Percentiles rank a stretch among this genome's conserved stretches.
Conservation (phyloP, 2,888 invertebrate species). For the Eristalis pertinax region DNA sequence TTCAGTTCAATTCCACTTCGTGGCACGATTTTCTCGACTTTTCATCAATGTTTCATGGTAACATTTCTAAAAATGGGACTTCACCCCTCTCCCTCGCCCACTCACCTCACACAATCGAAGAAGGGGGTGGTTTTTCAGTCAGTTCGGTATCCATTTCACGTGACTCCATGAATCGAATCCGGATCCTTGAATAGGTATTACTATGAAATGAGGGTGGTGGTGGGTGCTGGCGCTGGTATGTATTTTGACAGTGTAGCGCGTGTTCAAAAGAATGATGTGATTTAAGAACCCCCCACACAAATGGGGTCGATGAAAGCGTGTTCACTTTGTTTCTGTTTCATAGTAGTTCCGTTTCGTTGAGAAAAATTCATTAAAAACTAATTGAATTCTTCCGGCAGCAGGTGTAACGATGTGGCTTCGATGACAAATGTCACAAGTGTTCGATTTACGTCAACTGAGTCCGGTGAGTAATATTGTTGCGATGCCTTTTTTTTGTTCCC, state of each 20-base stretch:
- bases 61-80: conserved; percentile 65
- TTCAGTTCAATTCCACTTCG: neutral
- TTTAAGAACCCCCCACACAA: neutral
- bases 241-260: conserved; percentile 49
- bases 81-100: neutral
- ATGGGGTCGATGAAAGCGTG: conserved; percentile 1
- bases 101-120: neutral
- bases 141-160: conserved; percentile 44
- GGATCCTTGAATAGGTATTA: neutral
- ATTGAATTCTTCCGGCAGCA: conserved; percentile 54
- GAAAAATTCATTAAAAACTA: conserved; percentile 56
- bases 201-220: neutral
- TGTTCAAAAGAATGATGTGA: conserved; percentile 32
- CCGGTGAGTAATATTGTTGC: neutral
- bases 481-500: neutral
- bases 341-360: neutral
- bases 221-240: too few relatives aligned
- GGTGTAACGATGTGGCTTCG: conserved; percentile 30
- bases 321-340: neutral
- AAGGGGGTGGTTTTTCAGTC: conserved; percentile 6
- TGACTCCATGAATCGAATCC: conserved; percentile 31
- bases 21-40: conserved; percentile 19
- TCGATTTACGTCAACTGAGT: conserved; percentile 12
- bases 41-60: conserved; percentile 67
- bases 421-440: conserved; percentile 63